Evolutionary conservation across 2,113 vertebrate species (phyloP).

Genomic region (Lamprologus ornatipinnis): DNA sequence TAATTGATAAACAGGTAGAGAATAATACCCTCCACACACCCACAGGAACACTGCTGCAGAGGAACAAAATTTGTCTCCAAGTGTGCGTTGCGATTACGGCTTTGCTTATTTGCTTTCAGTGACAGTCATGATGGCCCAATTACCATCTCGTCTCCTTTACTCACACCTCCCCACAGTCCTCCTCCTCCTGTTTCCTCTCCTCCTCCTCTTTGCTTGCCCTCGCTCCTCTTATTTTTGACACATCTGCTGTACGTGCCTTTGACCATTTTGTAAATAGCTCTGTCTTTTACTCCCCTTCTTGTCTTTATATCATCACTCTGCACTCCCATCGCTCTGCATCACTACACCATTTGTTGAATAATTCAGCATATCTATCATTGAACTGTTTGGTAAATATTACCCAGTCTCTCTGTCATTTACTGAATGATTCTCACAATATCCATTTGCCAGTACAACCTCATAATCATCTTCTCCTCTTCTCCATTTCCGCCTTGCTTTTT

Average conservation of each 20-base stretch:
- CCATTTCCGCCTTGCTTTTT: not conserved
- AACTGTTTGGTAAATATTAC: constrained; percentile 43
- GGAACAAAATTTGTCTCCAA: not conserved
- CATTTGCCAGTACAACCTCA: constrained; percentile 35
- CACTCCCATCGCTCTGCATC: not conserved
- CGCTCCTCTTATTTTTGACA: not conserved
- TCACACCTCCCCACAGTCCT: not conserved
- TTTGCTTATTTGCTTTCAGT: constrained; percentile 34
- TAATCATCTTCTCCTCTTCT: constrained; percentile 29
- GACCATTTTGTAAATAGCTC: constrained; percentile 27
- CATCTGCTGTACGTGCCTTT: constrained; percentile 5
- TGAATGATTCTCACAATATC: constrained; percentile 26
- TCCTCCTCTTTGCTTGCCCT: not conserved
- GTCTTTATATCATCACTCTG: constrained; percentile 1
- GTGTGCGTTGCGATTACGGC: constrained; percentile 18
- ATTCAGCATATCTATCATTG: constrained; percentile 40
- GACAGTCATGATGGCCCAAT: constrained; percentile 25
- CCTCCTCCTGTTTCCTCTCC: not conserved
- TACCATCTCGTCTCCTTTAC: not conserved
- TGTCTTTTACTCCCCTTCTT: not conserved
- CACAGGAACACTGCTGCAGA: not conserved
- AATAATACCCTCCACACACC: not conserved
- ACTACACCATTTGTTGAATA: constrained; percentile 31
- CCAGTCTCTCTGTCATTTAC: constrained; percentile 22
- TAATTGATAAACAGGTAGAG: constrained; percentile 30